phyloP scores from a whole-genome alignment of 2,113 vertebrate genomes.

The Cryptomyrus ogoouensis region DNA sequence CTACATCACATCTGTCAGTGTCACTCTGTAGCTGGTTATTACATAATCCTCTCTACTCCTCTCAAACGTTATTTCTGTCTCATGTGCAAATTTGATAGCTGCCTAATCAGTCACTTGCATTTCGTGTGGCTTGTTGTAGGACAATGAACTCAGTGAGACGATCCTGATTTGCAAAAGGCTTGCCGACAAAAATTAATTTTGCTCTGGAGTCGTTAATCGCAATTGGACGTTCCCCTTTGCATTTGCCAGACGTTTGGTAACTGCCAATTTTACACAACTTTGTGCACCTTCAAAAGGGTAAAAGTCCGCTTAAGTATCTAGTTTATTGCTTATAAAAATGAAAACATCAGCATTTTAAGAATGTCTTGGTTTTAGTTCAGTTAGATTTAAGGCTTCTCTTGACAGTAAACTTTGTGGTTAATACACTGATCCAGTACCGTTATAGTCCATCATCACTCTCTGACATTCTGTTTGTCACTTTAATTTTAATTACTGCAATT shows the following conservation, averaged over 20 bases:
- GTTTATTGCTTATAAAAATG: not conserved
- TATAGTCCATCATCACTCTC: not conserved
- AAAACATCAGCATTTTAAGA: not conserved
- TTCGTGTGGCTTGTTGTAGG: not conserved
- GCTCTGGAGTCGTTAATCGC: not conserved
- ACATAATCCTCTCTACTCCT: not conserved
- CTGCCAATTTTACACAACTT: not conserved
- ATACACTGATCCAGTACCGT: not conserved
- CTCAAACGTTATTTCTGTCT: not conserved
- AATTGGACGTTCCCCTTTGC: not conserved
- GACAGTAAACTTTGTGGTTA: not conserved
- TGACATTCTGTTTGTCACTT: not conserved
- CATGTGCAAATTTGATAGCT: not conserved
- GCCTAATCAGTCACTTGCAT: not conserved
- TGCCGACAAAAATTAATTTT: not conserved
- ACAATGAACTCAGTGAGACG: not conserved
- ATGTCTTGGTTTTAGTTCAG: not conserved
- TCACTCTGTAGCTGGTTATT: slow-evolving; percentile 2
- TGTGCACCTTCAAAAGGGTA: not conserved
- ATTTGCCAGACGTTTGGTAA: not conserved
- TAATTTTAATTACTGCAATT: not conserved
- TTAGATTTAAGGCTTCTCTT: not conserved
- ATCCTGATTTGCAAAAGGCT: not conserved
- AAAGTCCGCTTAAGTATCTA: not conserved
- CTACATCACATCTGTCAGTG: slow-evolving; percentile 2